Conservation (phyloP, 35 echinoderm and acorn worm genomes). For the Ophiothrix spiculata region DNA sequence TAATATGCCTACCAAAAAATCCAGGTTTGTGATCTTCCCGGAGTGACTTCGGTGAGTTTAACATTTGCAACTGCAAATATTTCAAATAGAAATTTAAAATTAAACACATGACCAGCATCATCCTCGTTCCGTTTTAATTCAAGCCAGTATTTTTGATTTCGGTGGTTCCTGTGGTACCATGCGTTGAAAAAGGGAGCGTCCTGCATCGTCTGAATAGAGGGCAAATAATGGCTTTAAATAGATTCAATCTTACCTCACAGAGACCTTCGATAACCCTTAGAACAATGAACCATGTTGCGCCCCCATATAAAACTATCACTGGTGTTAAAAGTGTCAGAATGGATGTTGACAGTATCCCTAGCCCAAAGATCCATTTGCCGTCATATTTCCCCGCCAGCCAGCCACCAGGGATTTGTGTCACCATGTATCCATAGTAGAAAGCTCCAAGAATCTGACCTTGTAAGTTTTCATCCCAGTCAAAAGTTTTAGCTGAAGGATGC, state of each 20-base stretch:
- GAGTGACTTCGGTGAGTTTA: too few species aligned
- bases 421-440: conserved; percentile 95
- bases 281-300: conserved; percentile 47
- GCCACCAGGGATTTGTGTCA: conserved; percentile 90
- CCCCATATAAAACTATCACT: conserved; percentile 38
- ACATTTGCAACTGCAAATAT: too few species aligned
- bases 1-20: too few species aligned
- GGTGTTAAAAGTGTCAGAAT: conserved; percentile 75
- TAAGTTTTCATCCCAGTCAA: conserved; percentile 66
- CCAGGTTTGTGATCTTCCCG: too few species aligned
- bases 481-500: conserved; percentile 48
- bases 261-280: conserved; percentile 72
- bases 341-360: conserved; percentile 75
- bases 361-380: conserved; percentile 73
- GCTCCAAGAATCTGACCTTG: conserved; percentile 72
- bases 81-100: too few species aligned
- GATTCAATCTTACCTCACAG: conserved; percentile 81
- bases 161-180: too few species aligned
- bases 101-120: too few species aligned
- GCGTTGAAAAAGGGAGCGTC: too few species aligned
- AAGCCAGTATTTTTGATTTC: too few species aligned
- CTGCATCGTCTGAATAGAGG: too few species aligned
- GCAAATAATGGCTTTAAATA: too few species aligned
- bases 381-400: conserved; percentile 62
- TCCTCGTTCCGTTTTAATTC: too few species aligned